Conservation (phyloP, 2,888 invertebrate genomes). For the Plagodis dolabraria region DNA sequence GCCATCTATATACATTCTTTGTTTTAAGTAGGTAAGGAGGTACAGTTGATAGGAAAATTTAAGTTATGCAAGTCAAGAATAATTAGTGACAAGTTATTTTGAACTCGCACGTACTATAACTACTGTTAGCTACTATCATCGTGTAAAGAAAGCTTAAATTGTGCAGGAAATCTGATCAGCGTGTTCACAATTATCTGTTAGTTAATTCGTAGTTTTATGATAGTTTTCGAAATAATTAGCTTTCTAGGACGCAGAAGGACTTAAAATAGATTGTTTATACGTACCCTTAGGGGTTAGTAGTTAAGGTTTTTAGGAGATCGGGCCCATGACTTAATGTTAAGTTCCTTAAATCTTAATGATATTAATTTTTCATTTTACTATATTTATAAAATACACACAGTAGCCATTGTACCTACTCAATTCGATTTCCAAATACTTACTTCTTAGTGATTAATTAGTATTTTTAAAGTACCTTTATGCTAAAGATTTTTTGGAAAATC, state of each 20-base stretch:
- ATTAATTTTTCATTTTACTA: conserved; percentile 40
- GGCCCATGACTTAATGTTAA: conserved; percentile 83
- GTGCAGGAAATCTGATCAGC: conserved; percentile 41
- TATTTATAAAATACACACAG: conserved; percentile 32
- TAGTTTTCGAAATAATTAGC: conserved; percentile 78
- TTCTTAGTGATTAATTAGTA: conserved; percentile 66
- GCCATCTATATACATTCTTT: no score
- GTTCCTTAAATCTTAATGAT: conserved; percentile 62
- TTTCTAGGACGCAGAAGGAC: conserved; percentile 70
- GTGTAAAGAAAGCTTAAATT: conserved; percentile 17
- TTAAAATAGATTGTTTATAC: conserved; percentile 72
- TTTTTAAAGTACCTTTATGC: conserved; percentile 65
- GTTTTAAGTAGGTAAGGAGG: no score
- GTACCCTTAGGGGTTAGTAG: conserved; percentile 63
- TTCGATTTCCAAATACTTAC: conserved; percentile 42
- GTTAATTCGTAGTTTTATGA: conserved; percentile 55
- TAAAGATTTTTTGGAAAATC: conserved; percentile 79
- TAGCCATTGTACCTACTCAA: conserved; percentile 63
- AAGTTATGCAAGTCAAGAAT: no score
- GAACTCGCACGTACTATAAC: neutral
- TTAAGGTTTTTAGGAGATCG: conserved; percentile 78
- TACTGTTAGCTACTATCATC: conserved; percentile 5
- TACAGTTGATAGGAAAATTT: no score
- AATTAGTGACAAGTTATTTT: neutral
- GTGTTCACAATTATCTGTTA: conserved; percentile 45